Percentiles rank a stretch among this genome's conserved stretches.
Conservation (phyloP, 2,113 vertebrate species). For the Halcyon senegalensis region DNA sequence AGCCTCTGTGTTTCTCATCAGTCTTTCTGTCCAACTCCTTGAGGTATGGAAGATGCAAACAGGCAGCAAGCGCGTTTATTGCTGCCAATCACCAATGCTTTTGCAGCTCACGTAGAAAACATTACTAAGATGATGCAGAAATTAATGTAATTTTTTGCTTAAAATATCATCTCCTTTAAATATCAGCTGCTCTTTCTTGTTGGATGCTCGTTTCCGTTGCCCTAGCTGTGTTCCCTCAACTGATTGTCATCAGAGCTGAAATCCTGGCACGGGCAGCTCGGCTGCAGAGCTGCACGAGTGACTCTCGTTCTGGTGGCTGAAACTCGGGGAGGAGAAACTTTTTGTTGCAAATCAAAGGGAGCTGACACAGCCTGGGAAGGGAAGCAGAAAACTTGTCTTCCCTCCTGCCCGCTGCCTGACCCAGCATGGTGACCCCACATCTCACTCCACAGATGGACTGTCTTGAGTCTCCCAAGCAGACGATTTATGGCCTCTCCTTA, state of each 20-base stretch:
- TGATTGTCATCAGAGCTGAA: neutral
- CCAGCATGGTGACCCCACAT: accelerated
- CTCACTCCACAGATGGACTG: accelerated
- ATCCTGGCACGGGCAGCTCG: accelerated
- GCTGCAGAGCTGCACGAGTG: accelerated
- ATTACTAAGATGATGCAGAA: neutral
- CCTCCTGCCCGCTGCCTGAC: neutral
- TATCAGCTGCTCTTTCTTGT: neutral
- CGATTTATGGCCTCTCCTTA: neutral
- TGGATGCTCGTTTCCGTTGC: neutral
- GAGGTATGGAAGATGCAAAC: neutral
- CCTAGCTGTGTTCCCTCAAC: neutral
- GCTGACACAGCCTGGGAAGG: accelerated
- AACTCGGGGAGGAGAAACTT: neutral
- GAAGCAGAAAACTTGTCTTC: neutral
- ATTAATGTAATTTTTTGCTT: neutral
- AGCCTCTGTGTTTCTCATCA: neutral
- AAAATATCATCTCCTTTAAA: neutral
- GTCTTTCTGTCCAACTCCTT: neutral
- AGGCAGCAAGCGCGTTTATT: neutral
- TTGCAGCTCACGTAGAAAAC: neutral
- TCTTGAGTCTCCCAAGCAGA: neutral
- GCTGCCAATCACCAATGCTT: neutral
- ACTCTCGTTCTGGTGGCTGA: neutral
- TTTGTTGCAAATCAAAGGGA: neutral